Percentiles rank a stretch among this genome's conserved stretches.
Conservation (phyloP, 2,113 vertebrate species). For the Heptranchias perlo region DNA sequence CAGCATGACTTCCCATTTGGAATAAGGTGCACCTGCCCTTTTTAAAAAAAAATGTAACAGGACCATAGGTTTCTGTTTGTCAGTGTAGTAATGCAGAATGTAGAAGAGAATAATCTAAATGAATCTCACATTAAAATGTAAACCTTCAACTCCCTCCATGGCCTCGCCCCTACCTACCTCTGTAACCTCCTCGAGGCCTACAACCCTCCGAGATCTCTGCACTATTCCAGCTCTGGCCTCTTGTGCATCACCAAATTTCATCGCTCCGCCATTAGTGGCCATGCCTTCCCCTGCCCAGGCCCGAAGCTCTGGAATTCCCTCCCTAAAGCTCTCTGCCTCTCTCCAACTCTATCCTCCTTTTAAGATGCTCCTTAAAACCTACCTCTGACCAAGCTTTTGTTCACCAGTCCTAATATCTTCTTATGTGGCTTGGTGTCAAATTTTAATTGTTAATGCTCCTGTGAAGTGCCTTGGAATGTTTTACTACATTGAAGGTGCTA, state of each 20-base stretch:
- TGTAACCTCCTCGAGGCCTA: background rate
- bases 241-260: background rate
- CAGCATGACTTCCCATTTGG: background rate
- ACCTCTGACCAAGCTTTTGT: background rate
- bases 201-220: no score
- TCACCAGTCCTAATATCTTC: background rate
- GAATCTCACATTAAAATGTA: background rate
- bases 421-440: background rate
- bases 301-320: background rate
- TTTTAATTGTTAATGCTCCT: background rate
- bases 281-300: no score
- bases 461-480: no score
- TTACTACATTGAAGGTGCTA: no score
- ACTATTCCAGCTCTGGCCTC: no score
- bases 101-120: background rate
- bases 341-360: background rate
- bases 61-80: background rate
- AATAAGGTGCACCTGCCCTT: background rate
- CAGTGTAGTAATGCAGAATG: background rate
- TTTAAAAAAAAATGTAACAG: background rate
- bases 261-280: background rate
- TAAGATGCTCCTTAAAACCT: background rate
- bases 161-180: background rate
- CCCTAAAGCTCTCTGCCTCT: background rate
- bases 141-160: background rate